Conservation (phyloP, 2,113 vertebrate species). For the Pterocles gutturalis region DNA sequence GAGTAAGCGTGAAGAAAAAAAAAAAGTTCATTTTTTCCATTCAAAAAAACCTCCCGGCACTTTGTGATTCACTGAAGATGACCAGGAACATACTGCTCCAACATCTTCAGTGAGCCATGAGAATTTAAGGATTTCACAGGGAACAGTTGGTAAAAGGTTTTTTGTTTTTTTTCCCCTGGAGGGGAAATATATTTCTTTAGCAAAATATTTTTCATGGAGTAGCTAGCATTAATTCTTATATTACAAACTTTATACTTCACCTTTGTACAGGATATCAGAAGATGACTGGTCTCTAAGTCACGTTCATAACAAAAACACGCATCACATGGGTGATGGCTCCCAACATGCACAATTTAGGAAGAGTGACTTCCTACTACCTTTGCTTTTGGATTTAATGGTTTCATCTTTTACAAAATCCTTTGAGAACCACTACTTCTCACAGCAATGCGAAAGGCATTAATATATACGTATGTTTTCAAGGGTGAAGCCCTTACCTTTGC, state of each 20-base stretch:
- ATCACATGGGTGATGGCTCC: background rate
- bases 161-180: background rate
- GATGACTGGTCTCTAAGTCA: background rate
- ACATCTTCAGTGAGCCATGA: background rate
- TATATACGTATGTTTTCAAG: fast-evolving
- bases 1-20: background rate
- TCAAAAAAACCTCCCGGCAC: background rate
- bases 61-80: background rate
- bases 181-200: background rate
- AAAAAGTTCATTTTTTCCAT: background rate
- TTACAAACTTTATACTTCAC: background rate
- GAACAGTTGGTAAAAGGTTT: background rate
- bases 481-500: slow-evolving; percentile 82
- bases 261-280: background rate
- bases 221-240: background rate
- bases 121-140: background rate
- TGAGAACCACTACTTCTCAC: background rate
- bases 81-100: background rate
- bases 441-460: fast-evolving
- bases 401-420: background rate
- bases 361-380: background rate
- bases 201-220: background rate
- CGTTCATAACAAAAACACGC: background rate
- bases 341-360: background rate
- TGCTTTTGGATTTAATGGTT: background rate